These are phyloP conservation scores for Cistogaster globosa DNA, from an alignment of 2,888 invertebrate genomes.

Conservation along the genomic window DNA sequence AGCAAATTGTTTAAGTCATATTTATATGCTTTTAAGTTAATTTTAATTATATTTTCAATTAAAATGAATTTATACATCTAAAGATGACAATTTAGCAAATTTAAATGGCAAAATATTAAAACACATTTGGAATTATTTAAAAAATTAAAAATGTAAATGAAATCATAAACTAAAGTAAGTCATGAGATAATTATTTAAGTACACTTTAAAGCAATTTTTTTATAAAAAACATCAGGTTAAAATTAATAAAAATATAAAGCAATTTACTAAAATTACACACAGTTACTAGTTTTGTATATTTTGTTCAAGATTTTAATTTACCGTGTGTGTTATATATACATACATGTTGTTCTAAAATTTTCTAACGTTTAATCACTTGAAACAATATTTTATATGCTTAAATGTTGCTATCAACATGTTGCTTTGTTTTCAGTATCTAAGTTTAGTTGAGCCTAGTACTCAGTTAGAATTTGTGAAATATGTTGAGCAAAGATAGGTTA, in stretches of 20 bases:
- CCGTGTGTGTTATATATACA: too few species aligned
- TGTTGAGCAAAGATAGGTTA: too few species aligned
- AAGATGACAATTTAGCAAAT: constrained; percentile 26
- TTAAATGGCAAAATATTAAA: neutral
- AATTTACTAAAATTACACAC: neutral
- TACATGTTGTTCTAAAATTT: neutral
- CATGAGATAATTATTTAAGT: constrained; percentile 34
- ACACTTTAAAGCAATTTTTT: neutral
- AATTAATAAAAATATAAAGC: neutral
- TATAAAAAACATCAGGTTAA: neutral
- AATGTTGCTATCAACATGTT: neutral
- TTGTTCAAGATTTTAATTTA: too few species aligned
- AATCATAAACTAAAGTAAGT: constrained; percentile 49
- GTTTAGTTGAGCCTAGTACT: neutral
- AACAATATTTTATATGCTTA: neutral
- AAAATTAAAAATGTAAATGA: constrained; percentile 22
- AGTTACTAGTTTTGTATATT: too few species aligned
- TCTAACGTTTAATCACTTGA: neutral
- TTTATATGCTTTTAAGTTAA: constrained; percentile 63
- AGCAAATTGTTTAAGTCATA: constrained; percentile 46
- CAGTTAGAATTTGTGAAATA: too few species aligned
- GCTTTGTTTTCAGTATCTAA: neutral
- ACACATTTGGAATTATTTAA: neutral
- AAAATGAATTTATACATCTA: constrained; percentile 44
- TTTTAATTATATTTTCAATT: constrained; percentile 62